Evolutionary conservation across 2,888 invertebrate genomes (phyloP).

Genomic region (Scrobipalpa costella): DNA sequence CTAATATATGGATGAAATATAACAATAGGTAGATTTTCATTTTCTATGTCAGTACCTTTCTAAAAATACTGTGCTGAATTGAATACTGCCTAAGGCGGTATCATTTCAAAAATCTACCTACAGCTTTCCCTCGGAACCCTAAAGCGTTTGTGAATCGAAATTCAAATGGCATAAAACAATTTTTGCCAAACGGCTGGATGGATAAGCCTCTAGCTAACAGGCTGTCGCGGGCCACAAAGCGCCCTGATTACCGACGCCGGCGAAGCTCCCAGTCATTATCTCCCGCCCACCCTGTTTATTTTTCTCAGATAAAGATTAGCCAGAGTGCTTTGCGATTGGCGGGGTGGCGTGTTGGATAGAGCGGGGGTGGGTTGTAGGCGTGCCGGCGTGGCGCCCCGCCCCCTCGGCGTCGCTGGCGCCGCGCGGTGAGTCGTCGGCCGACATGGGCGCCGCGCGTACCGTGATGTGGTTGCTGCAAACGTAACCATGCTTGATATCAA

Average conservation of each 20-base stretch:
- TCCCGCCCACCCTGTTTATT: slow-evolving; percentile 78
- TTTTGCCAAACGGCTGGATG: slow-evolving; percentile 66
- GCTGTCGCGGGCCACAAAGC: slow-evolving; percentile 74
- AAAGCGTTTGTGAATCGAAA: slow-evolving; percentile 38
- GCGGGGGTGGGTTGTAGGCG: slow-evolving; percentile 46
- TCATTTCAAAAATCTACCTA: slow-evolving; percentile 4
- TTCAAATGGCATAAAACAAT: slow-evolving; percentile 53
- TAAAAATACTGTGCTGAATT: neutral
- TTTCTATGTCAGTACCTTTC: neutral
- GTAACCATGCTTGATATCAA: slow-evolving; percentile 93
- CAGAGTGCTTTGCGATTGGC: slow-evolving; percentile 72
- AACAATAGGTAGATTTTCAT: neutral
- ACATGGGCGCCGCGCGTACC: slow-evolving; percentile 58
- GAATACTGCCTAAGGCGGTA: neutral
- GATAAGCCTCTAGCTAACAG: slow-evolving; percentile 63
- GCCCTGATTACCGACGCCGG: slow-evolving; percentile 72
- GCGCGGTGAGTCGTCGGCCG: slow-evolving; percentile 37
- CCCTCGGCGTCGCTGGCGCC: slow-evolving; percentile 31
- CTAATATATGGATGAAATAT: neutral
- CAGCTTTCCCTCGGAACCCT: slow-evolving; percentile 15
- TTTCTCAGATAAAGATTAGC: slow-evolving; percentile 81
- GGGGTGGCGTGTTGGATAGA: slow-evolving; percentile 52
- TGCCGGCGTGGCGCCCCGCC: slow-evolving; percentile 50
- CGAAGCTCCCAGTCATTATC: slow-evolving; percentile 72
- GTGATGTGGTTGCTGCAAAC: slow-evolving; percentile 58